Percentiles rank a stretch among this genome's conserved stretches.
Evolutionary conservation across 2,888 invertebrate species (phyloP).

Genomic region (Agapetus fuscipes): DNA sequence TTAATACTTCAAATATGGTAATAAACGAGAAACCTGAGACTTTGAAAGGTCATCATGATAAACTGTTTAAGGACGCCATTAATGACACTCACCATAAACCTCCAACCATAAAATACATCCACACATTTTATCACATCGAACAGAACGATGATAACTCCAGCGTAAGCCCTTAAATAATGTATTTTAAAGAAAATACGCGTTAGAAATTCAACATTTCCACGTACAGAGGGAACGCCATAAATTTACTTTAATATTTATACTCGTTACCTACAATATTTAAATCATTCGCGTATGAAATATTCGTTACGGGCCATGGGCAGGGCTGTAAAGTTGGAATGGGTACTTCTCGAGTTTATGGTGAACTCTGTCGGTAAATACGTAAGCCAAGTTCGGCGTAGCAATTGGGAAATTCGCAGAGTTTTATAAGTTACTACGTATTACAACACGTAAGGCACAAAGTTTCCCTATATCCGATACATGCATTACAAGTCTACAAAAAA

Average conservation of each 20-base stretch:
- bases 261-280: conserved; percentile 1
- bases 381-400: conserved; percentile 17
- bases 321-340: conserved; percentile 14
- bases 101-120: no score
- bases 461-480: no score
- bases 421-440: conserved; percentile 13
- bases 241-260: conserved; percentile 5
- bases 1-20: no score
- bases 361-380: conserved; percentile 17
- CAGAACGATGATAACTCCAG: neutral
- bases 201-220: neutral
- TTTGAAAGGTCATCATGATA: no score
- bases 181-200: neutral
- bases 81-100: no score
- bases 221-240: neutral
- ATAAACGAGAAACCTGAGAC: no score
- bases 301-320: conserved; percentile 5
- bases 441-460: no score
- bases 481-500: neutral
- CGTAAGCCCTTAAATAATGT: neutral
- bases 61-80: no score
- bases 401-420: conserved; percentile 18
- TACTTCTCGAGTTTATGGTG: conserved; percentile 12
- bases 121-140: no score
- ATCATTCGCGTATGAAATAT: conserved; percentile 14